Evolutionary conservation across 2,797 vertebrate genomes (phyloP).

Genomic region (Myripristis jacobus): DNA sequence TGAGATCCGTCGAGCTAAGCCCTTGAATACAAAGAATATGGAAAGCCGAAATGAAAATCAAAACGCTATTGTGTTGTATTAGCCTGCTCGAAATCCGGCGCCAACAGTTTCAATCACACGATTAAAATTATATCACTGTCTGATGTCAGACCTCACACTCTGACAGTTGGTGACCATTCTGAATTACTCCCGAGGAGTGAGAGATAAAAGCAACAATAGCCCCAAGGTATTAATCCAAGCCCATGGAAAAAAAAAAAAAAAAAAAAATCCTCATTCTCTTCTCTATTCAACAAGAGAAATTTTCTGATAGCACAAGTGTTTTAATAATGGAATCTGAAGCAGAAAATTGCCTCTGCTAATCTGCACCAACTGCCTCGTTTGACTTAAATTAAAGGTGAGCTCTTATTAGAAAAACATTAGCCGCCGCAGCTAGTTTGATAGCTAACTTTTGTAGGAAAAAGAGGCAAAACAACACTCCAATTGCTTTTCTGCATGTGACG

Average conservation of each 20-base stretch:
- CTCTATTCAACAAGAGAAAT: conserved; percentile 73
- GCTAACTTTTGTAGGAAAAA: conserved; percentile 65
- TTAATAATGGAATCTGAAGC: conserved; percentile 84
- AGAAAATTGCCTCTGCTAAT: conserved; percentile 84
- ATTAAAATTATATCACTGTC: conserved; percentile 39
- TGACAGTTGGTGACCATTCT: conserved; percentile 51
- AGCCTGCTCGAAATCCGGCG: conserved; percentile 29
- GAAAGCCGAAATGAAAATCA: conserved; percentile 11
- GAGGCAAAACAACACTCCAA: conserved; percentile 65
- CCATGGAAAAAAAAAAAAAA: conserved; percentile 29
- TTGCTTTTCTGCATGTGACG: conserved; percentile 60
- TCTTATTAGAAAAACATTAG: conserved; percentile 82
- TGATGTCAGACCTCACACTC: conserved; percentile 39
- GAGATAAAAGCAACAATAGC: conserved; percentile 70
- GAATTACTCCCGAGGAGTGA: conserved; percentile 52
- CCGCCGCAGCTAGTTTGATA: conserved; percentile 70
- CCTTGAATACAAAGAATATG: conserved; percentile 3
- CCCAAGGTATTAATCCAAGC: conserved; percentile 70
- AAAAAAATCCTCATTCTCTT: conserved; percentile 42
- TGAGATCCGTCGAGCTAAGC: conserved; percentile 1
- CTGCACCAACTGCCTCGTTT: conserved; percentile 74
- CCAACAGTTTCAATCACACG: conserved; percentile 31
- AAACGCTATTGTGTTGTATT: conserved; percentile 7
- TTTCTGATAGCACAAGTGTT: conserved; percentile 76
- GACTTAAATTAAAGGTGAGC: conserved; percentile 83